These are phyloP conservation scores for Chascanopsetta lugubris DNA, from an alignment of 2,113 vertebrate genomes.

Conservation along the genomic window DNA sequence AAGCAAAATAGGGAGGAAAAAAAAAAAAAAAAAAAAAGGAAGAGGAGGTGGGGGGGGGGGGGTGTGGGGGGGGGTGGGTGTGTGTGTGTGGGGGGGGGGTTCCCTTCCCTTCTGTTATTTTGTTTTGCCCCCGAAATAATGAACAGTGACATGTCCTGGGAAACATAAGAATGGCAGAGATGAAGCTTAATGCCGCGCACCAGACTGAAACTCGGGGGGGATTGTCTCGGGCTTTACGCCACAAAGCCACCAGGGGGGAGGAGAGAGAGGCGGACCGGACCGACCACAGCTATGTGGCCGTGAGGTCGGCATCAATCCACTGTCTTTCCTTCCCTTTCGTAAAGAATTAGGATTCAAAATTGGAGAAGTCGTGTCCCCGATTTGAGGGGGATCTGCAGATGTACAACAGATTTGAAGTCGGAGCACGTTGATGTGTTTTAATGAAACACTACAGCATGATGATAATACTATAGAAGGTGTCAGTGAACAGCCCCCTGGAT, in stretches of 20 bases:
- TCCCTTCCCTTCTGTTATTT: neutral
- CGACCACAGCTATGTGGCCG: neutral
- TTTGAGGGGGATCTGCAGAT: neutral
- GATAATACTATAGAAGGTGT: too few species aligned
- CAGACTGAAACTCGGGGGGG: neutral
- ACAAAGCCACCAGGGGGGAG: neutral
- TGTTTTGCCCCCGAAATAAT: constrained; percentile 4
- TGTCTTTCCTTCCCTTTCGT: neutral
- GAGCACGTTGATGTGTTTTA: too few species aligned
- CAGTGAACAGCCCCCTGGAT: too few species aligned
- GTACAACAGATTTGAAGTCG: too few species aligned
- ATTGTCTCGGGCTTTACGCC: neutral
- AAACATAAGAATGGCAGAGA: neutral
- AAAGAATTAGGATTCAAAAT: neutral
- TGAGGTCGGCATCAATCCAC: neutral
- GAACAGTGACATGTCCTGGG: neutral
- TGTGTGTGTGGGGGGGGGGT: too few species aligned
- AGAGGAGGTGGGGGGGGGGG: too few species aligned
- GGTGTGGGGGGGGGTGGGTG: too few species aligned
- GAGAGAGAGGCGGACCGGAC: neutral
- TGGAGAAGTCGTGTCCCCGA: neutral
- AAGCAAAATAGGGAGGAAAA: too few species aligned
- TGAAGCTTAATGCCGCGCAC: neutral
- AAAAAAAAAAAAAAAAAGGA: too few species aligned
- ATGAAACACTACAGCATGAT: too few species aligned